phyloP scores from a whole-genome alignment of 2,888 invertebrate species.

The Trissolcus japonicus region DNA sequence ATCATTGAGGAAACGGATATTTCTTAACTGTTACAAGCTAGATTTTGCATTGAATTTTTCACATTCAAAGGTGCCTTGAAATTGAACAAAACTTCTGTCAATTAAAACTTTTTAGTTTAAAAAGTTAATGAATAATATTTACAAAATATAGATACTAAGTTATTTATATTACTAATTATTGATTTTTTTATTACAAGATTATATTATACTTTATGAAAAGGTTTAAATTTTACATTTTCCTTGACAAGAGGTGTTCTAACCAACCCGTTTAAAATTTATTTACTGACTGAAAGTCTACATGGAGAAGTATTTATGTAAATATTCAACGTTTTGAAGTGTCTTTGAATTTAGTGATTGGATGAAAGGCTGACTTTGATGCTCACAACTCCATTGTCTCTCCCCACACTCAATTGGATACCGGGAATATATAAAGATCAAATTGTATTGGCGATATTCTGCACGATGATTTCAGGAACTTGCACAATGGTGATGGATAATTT shows the following conservation, averaged over 20 bases:
- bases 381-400: slow-evolving; percentile 69
- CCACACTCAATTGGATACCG: slow-evolving; percentile 49
- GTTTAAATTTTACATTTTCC: slow-evolving; percentile 18
- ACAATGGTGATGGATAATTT: slow-evolving; percentile 68
- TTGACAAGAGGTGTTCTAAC: slow-evolving; percentile 69
- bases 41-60: too few relatives aligned
- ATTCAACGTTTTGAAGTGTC: slow-evolving; percentile 29
- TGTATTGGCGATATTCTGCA: slow-evolving; percentile 28
- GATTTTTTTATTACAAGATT: not conserved
- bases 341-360: slow-evolving; percentile 64
- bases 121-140: too few relatives aligned
- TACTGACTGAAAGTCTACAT: not conserved
- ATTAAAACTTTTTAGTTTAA: not conserved
- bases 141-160: not conserved
- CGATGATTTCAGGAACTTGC: slow-evolving; percentile 54
- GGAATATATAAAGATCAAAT: slow-evolving; percentile 24
- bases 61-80: too few relatives aligned
- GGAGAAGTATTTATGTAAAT: slow-evolving; percentile 58
- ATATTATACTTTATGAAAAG: not conserved
- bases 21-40: too few relatives aligned
- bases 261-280: slow-evolving; percentile 39
- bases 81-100: slow-evolving; percentile 1
- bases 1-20: too few relatives aligned
- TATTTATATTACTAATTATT: not conserved
- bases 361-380: slow-evolving; percentile 53